phyloP scores from a whole-genome alignment of 2,113 vertebrate species.

The Oncorhynchus tshawytscha region DNA sequence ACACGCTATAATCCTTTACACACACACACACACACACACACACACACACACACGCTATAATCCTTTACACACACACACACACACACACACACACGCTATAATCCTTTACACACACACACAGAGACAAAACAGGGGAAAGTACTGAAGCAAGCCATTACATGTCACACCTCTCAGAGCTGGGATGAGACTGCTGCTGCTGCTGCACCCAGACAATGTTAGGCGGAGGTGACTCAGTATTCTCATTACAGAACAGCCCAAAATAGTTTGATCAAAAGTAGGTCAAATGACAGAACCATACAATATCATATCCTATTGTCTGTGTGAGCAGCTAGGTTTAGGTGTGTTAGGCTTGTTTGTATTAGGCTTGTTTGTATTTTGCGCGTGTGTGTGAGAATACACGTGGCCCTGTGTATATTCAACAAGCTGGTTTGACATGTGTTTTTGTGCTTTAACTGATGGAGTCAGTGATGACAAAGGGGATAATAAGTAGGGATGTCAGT shows the following conservation, averaged over 20 bases:
- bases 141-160: conserved; percentile 54
- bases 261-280: conserved; percentile 6
- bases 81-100: not conserved
- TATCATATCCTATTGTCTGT: not conserved
- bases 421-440: not conserved
- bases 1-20: no score
- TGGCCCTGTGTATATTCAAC: no score
- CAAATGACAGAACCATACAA: conserved; percentile 1
- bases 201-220: not conserved
- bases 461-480: not conserved
- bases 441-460: not conserved
- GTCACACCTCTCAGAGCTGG: conserved; percentile 26
- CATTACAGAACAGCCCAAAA: conserved; percentile 14
- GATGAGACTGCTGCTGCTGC: conserved; percentile 4
- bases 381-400: no score
- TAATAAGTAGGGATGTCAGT: not conserved
- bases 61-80: not conserved
- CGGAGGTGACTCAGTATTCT: conserved; percentile 12
- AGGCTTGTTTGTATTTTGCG: not conserved
- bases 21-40: conserved; percentile 3
- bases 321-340: not conserved
- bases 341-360: not conserved
- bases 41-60: not conserved
- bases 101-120: conserved; percentile 12
- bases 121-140: conserved; percentile 31